Evolutionary conservation across 2,888 invertebrate genomes (phyloP), one percentile per base, ranked within the genome.

Genomic region (Hydropsyche betteni): DNA sequence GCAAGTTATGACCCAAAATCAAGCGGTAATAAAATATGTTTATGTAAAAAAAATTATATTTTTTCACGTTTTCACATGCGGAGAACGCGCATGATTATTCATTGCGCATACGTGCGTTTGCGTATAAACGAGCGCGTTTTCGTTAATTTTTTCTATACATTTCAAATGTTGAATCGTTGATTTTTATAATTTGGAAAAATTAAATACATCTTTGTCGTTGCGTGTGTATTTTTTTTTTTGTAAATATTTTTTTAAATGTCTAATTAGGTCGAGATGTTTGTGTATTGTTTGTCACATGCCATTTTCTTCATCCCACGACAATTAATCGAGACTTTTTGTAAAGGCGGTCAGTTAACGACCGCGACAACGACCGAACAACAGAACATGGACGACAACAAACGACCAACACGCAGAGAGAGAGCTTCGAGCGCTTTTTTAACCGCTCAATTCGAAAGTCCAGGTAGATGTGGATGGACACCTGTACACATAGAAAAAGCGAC

Each of bases 1-100:
- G 64, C 64, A n/a, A 34, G 64, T 64, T 64, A 64, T 34, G 64
- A 36, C 64, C 64, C 34, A 44, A 55, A n/a, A 55, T 55, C 55
- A 12, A 10, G 55, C 12, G 12, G 64, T 10, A 36, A 44, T 44
- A 44, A 44, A 44, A 44, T 44, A 44, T 44, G 1, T 44, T 8
- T 44, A 44, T 44, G 3, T 10, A 44, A 34, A 64, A 34, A 64
- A 64, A 64, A 33, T 34, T 1, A 64, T 64, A 36, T 5, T 64
- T 64, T 64, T 36, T 64, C 33, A 64, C 64, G 14, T 64, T 64
- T 64, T 64, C 44, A 44, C 34, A 64, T 64, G 24, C 34, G 64
- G 34, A 12, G 12, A 36, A 64, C 34, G 12, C 36, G 36, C 4
- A 64, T 64, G 34, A 64, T 64, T 64, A 64, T 64, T 34, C 64